phyloP scores from a whole-genome alignment of 37 sponge, comb jelly and placozoan genomes.

The Beroe forskalii region DNA sequence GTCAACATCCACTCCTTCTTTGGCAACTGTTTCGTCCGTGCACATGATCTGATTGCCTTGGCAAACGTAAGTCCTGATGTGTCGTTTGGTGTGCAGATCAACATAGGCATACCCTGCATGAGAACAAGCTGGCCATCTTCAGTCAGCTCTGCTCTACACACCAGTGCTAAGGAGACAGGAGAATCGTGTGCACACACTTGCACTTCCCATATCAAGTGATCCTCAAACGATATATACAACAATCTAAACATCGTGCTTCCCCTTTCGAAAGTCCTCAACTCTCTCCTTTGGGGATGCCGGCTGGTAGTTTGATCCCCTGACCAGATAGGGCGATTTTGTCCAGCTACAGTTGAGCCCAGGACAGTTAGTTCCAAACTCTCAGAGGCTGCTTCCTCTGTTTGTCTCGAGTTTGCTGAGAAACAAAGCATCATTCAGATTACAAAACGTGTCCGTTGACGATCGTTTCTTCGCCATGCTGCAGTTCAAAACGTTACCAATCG shows the following conservation, averaged over 20 bases:
- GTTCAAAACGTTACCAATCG: constrained; percentile 81
- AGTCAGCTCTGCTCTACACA: constrained; percentile 94
- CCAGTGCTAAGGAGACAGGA: constrained; percentile 80
- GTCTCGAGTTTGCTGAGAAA: constrained; percentile 61
- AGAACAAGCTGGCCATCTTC: constrained; percentile 80
- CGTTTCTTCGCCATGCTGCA: constrained; percentile 77
- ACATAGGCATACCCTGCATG: constrained; percentile 87
- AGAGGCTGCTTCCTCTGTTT: constrained; percentile 79
- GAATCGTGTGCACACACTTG: constrained; percentile 87
- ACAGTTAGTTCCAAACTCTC: constrained; percentile 77
- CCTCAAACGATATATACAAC: constrained; percentile 77
- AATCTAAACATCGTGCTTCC: constrained; percentile 76
- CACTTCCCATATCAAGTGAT: constrained; percentile 80
- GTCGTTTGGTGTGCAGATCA: constrained; percentile 81
- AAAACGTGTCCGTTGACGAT: constrained; percentile 70
- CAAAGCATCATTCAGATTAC: constrained; percentile 84
- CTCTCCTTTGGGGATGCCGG: constrained; percentile 90
- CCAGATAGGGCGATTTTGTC: constrained; percentile 79
- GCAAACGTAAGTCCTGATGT: constrained; percentile 95
- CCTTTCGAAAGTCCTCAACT: no score
- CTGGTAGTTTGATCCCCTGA: constrained; percentile 77
- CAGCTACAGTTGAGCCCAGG: no score
- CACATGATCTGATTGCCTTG: constrained; percentile 91
- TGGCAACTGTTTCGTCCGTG: constrained; percentile 97
- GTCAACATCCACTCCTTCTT: constrained; percentile 89